Evolutionary conservation across 2,888 invertebrate species (phyloP).

Genomic region (Cyclophora punctaria): DNA sequence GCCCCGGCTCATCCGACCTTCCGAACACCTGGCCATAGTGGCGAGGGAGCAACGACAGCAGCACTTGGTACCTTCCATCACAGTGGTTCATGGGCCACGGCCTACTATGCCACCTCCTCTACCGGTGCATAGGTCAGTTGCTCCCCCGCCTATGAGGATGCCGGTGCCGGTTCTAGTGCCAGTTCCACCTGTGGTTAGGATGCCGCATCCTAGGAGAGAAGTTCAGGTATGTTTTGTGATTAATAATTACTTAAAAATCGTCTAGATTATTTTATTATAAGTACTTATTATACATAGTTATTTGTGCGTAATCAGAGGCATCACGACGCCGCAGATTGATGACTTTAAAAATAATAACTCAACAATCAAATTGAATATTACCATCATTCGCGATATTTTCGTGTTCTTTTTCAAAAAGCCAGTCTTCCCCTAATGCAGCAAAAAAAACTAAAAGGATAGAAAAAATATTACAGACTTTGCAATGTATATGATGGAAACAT

Average conservation of each 20-base stretch:
- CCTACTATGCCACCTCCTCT: constrained; percentile 36
- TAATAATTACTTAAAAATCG: not conserved
- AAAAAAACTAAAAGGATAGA: too few relatives aligned
- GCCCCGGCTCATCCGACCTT: constrained; percentile 60
- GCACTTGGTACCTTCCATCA: constrained; percentile 46
- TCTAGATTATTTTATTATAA: too few relatives aligned
- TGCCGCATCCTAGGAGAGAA: constrained; percentile 55
- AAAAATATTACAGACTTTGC: too few relatives aligned
- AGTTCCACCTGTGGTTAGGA: constrained; percentile 5
- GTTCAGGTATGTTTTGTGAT: constrained; percentile 47
- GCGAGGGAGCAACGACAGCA: constrained; percentile 43
- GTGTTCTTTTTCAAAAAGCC: too few relatives aligned
- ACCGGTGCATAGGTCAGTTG: constrained; percentile 47
- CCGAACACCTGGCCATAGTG: constrained; percentile 59
- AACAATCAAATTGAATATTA: too few relatives aligned
- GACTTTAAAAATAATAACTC: too few relatives aligned
- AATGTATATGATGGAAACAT: too few relatives aligned
- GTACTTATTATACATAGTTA: too few relatives aligned
- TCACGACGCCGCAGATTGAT: too few relatives aligned
- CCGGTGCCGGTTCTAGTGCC: constrained; percentile 45
- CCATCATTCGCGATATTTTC: too few relatives aligned
- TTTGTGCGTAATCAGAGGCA: not conserved
- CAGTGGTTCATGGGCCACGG: constrained; percentile 45
- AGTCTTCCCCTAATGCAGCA: too few relatives aligned
- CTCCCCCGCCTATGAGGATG: constrained; percentile 57